Evolutionary conservation across 2,888 invertebrate species (phyloP), one percentile per base, ranked within the genome.

Genomic region (Drosophila fulvimacula): DNA sequence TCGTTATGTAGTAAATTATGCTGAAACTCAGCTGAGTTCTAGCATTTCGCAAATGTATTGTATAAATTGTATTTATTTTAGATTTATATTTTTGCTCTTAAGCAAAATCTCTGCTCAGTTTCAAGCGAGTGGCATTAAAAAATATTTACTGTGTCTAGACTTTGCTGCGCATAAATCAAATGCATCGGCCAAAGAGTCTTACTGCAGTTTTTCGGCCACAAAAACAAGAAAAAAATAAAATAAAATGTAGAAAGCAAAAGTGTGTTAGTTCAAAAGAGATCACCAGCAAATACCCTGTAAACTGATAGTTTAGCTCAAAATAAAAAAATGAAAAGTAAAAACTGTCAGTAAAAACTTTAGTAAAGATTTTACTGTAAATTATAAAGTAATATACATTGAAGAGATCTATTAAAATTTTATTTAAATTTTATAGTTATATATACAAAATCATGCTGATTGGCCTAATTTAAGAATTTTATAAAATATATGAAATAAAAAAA

Each of bases 111-210:
- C 52, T 70, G 70, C 57, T 30, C 70, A 58, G 70, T 38, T 78
- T 67, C 65, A 64, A 77, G 79, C 65, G 65, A 49, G 67, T 19
- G 66, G 87, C 87, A 85, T 88, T 85, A 85, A 85, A 87, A 85
- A 89, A 89, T 89, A 87, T 87, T 87, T 89, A 87, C 88, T 79
- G 76, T 89, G 86, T 87, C 86, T 87, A 87, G 86, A 87, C 86
- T 82, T 72, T 67, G 39, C 71, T 36, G 53, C 58, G 56, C 71
- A 89, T 87, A 87, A 87, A 87, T 87, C 86, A 87, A 89, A 89
- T 79, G 74, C 88, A 79, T 76, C 63, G 70, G 58, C 70, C 70
- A 71, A 65, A 73, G 62, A 73, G 56, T 77, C 77, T 59, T 60
- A 48, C 73, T 80, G 66, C 81, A 80, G 70, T 73, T 76, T 57